phyloP scores from a whole-genome alignment of 2,113 vertebrate species.

The Azemiops feae region DNA sequence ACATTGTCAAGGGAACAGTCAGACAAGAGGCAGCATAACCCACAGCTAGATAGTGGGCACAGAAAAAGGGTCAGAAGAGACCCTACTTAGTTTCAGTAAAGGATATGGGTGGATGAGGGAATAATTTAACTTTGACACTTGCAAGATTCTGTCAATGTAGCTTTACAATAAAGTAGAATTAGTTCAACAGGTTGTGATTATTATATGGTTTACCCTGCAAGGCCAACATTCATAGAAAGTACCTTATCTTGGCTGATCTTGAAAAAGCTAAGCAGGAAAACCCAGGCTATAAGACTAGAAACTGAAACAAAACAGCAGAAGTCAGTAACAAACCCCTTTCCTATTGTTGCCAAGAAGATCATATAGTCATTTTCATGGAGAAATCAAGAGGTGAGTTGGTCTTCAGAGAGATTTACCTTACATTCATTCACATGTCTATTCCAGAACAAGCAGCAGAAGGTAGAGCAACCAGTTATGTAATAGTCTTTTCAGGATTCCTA shows the following conservation, averaged over 20 bases:
- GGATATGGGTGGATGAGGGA: neutral
- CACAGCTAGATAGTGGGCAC: neutral
- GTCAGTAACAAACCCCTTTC: neutral
- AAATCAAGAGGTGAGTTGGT: neutral
- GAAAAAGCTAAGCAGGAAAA: neutral
- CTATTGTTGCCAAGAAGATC: neutral
- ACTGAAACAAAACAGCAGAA: neutral
- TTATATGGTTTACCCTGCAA: neutral
- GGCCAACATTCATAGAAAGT: neutral
- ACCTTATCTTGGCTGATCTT: neutral
- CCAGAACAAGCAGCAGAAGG: neutral
- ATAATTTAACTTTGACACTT: neutral
- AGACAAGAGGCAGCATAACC: neutral
- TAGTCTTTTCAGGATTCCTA: neutral
- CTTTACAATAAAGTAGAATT: neutral
- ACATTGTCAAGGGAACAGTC: neutral
- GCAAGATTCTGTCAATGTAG: neutral
- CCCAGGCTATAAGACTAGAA: neutral
- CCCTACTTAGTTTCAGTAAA: neutral
- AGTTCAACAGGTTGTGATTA: neutral
- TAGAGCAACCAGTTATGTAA: neutral
- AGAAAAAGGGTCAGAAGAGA: neutral
- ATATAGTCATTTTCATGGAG: neutral
- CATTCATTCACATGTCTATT: neutral
- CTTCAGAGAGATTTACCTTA: neutral